These are phyloP conservation scores for Diabrotica undecimpunctata DNA, from an alignment of 1,140 invertebrate species.

Conservation along the genomic window DNA sequence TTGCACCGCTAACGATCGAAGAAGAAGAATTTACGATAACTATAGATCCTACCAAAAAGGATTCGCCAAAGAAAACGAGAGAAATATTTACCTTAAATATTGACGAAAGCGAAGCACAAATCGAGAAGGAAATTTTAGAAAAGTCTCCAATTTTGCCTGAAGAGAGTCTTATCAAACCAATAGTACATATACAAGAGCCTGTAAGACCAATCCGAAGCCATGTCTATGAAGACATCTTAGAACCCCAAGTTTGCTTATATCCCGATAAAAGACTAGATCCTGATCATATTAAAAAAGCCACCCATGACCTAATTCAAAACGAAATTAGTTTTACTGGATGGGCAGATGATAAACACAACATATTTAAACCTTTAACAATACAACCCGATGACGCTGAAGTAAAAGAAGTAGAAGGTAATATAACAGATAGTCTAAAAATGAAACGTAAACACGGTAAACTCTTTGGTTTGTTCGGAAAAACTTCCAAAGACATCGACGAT, in stretches of 20 bases:
- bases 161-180: constrained; percentile 33
- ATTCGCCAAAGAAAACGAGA: constrained; percentile 31
- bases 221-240: constrained; percentile 37
- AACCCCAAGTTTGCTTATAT: constrained; percentile 24
- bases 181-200: constrained; percentile 28
- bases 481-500: constrained; percentile 29
- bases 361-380: background rate
- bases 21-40: constrained; percentile 38
- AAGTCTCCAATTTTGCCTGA: constrained; percentile 37
- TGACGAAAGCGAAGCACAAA: constrained; percentile 33
- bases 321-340: constrained; percentile 35
- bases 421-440: constrained; percentile 28
- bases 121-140: constrained; percentile 38
- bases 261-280: constrained; percentile 5
- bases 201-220: constrained; percentile 31
- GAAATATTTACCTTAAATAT: constrained; percentile 37
- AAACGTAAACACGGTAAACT: constrained; percentile 35
- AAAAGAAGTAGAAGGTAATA: background rate
- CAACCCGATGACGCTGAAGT: background rate
- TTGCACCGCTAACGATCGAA: constrained; percentile 36
- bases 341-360: constrained; percentile 22
- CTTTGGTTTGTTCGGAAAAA: constrained; percentile 37
- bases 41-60: constrained; percentile 35
- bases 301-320: constrained; percentile 40
- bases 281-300: constrained; percentile 33